These are phyloP conservation scores for Eilema caniola DNA, from an alignment of 2,888 invertebrate genomes.

Conservation along the genomic window DNA sequence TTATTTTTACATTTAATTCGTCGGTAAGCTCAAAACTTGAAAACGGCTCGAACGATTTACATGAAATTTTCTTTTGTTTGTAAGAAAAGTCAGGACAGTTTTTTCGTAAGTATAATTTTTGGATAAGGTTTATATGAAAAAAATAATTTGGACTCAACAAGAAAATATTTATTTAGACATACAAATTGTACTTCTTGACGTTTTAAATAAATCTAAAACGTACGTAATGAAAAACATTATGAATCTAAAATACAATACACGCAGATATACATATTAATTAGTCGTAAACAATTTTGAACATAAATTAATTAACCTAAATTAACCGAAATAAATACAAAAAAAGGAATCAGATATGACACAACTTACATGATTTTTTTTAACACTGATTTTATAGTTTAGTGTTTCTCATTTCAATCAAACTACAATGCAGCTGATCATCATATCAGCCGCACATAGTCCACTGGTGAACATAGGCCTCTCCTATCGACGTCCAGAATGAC, in stretches of 20 bases:
- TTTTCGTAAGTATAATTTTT: background rate
- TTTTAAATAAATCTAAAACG: background rate
- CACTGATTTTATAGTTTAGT: background rate
- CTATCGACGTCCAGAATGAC: too few species aligned
- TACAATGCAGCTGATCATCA: too few species aligned
- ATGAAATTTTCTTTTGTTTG: background rate
- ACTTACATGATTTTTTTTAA: background rate
- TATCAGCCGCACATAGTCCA: too few species aligned
- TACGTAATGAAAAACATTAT: background rate
- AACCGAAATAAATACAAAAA: too few species aligned
- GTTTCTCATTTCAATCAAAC: background rate
- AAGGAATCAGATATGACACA: background rate
- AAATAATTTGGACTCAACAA: background rate
- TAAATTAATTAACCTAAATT: background rate
- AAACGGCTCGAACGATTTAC: background rate
- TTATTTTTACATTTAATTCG: conserved; percentile 52
- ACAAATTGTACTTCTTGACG: background rate
- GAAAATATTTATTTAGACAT: background rate
- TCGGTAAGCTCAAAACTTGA: background rate
- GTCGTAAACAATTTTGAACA: background rate
- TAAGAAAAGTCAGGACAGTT: too few species aligned
- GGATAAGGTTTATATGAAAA: background rate
- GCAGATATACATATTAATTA: too few species aligned
- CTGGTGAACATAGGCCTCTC: too few species aligned
- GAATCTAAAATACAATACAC: background rate